Conservation (phyloP, 2,888 invertebrate species). For the Xestobium rufovillosum region DNA sequence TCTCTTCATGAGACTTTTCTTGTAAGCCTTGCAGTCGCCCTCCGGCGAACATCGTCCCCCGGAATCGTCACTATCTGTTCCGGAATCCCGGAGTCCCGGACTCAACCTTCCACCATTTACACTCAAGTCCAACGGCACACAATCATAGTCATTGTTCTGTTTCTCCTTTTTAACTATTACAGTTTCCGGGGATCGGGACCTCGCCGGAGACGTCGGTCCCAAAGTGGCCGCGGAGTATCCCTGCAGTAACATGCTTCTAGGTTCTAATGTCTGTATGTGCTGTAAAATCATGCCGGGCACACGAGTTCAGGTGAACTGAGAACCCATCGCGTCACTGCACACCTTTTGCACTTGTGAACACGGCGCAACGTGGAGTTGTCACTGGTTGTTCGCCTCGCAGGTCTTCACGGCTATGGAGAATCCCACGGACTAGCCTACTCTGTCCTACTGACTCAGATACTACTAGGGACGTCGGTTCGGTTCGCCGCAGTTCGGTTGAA, state of each 20-base stretch:
- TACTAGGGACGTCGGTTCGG: constrained; percentile 47
- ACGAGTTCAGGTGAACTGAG: constrained; percentile 13
- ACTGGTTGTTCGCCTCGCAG: constrained; percentile 11
- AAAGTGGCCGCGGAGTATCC: constrained; percentile 19
- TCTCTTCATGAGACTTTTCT: constrained; percentile 88
- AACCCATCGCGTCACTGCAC: no score
- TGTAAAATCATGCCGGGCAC: constrained; percentile 32
- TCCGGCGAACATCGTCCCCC: constrained; percentile 51
- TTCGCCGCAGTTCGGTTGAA: constrained; percentile 36
- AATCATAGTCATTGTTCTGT: constrained; percentile 37
- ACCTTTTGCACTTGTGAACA: no score
- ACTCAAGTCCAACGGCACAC: constrained; percentile 69
- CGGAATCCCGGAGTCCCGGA: constrained; percentile 51
- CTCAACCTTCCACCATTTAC: constrained; percentile 49
- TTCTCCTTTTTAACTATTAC: not conserved
- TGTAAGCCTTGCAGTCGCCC: constrained; percentile 62
- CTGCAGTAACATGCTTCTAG: constrained; percentile 23
- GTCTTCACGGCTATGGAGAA: constrained; percentile 40
- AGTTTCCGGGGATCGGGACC: constrained; percentile 24
- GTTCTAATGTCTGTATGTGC: constrained; percentile 29
- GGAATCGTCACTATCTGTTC: constrained; percentile 75
- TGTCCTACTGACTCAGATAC: constrained; percentile 62
- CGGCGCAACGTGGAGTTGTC: constrained; percentile 30
- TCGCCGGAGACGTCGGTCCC: constrained; percentile 20
- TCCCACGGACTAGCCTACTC: constrained; percentile 46